These are phyloP conservation scores for Notocelia uddmanniana DNA, from an alignment of 2,888 invertebrate genomes.

Conservation along the genomic window DNA sequence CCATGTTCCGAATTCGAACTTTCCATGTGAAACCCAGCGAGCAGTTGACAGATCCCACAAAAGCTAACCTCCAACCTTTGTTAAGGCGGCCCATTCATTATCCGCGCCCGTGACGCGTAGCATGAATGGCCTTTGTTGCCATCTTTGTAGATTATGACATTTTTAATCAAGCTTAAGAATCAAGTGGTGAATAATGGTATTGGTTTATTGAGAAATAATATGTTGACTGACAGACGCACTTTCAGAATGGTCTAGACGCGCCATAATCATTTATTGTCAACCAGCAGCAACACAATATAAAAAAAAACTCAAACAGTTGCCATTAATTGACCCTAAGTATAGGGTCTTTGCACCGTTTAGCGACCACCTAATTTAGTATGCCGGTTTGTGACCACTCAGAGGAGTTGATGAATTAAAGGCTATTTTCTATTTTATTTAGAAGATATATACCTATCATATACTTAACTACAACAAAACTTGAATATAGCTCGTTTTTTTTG, in stretches of 20 bases:
- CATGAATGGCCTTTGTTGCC: conserved; percentile 42
- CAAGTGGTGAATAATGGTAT: conserved; percentile 12
- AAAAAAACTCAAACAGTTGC: too few species aligned
- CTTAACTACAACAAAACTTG: too few species aligned
- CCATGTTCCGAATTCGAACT: conserved; percentile 33
- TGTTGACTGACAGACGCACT: background rate
- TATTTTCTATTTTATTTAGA: too few species aligned
- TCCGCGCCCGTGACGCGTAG: conserved; percentile 36
- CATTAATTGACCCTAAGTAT: too few species aligned
- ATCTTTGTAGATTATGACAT: conserved; percentile 29
- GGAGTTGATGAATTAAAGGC: too few species aligned
- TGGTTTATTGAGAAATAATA: background rate
- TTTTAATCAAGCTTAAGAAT: conserved; percentile 34
- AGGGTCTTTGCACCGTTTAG: too few species aligned
- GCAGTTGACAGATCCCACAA: conserved; percentile 44
- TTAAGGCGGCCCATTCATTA: conserved; percentile 46
- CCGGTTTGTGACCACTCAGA: too few species aligned
- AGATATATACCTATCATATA: too few species aligned
- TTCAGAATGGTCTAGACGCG: background rate
- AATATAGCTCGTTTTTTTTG: too few species aligned
- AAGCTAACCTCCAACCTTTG: conserved; percentile 46
- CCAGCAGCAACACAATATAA: too few species aligned
- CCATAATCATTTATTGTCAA: too few species aligned
- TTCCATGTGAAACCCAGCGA: conserved; percentile 41
- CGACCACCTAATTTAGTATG: too few species aligned